Evolutionary conservation across 2,797 vertebrate genomes (phyloP).

Genomic region (Choloepus didactylus): DNA sequence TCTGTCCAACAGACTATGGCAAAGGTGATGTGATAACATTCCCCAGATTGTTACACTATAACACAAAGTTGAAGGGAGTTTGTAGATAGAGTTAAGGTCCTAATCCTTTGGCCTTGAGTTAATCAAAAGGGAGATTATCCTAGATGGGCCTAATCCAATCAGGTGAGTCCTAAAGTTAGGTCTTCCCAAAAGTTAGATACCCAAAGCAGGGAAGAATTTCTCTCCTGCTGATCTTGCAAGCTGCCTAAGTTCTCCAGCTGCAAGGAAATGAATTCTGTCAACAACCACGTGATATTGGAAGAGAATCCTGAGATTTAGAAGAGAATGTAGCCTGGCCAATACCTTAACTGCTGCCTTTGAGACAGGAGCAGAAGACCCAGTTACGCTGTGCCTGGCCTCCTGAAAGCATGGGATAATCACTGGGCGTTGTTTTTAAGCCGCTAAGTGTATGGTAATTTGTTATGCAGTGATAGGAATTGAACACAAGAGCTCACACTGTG

Average conservation of each 20-base stretch:
- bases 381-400: neutral
- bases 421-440: neutral
- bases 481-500: neutral
- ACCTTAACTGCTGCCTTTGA: neutral
- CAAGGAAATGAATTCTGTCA: neutral
- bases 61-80: neutral
- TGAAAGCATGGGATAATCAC: neutral
- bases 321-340: neutral
- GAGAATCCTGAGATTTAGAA: neutral
- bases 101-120: conserved; percentile 28
- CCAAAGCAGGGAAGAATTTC: neutral
- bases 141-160: neutral
- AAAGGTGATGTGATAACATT: neutral
- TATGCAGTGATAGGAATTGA: neutral
- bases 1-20: neutral
- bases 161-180: neutral
- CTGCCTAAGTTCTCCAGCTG: neutral
- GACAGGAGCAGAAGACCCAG: neutral
- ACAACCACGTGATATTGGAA: neutral
- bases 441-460: neutral
- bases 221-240: neutral
- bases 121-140: neutral
- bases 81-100: neutral
- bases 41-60: neutral
- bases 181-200: neutral